Conservation (phyloP, 2,113 vertebrate species). For the Nothocercus nigrocapillus region DNA sequence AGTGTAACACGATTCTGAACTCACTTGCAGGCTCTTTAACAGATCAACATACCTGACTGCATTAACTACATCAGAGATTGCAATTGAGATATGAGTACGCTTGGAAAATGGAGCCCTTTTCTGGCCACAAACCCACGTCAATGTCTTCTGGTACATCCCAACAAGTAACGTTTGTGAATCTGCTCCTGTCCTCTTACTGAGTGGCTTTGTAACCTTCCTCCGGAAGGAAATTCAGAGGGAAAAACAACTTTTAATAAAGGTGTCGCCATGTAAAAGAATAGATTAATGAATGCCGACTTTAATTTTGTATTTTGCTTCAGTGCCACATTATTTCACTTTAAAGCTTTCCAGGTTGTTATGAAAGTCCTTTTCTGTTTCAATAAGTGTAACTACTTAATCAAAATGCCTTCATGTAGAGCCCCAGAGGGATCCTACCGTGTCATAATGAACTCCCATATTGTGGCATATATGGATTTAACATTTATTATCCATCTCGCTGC, state of each 20-base stretch:
- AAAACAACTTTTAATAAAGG: not conserved
- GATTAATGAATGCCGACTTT: not conserved
- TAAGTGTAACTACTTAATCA: conserved; percentile 33
- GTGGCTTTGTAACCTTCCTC: not conserved
- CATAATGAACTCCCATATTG: conserved; percentile 53
- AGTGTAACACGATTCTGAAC: not conserved
- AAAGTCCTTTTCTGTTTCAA: conserved; percentile 39
- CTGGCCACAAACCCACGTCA: not conserved
- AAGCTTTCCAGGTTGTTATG: conserved; percentile 18
- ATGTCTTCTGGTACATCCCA: not conserved
- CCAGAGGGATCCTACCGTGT: conserved; percentile 28
- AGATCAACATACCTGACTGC: not conserved
- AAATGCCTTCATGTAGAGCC: not conserved
- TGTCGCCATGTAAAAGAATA: not conserved
- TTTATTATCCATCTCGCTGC: conserved; percentile 18
- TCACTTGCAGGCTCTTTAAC: not conserved
- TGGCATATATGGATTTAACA: conserved; percentile 32
- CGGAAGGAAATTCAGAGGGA: not conserved
- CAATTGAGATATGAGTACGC: not conserved
- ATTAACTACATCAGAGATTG: not conserved
- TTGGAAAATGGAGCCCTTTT: not conserved
- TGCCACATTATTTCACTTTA: not conserved
- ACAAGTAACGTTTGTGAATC: fast-evolving
- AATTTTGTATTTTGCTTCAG: not conserved
- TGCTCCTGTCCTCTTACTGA: not conserved